Percentiles rank a stretch among this genome's conserved stretches.
Evolutionary conservation across 2,113 vertebrate genomes (phyloP).

Genomic region (Pavo muticus): DNA sequence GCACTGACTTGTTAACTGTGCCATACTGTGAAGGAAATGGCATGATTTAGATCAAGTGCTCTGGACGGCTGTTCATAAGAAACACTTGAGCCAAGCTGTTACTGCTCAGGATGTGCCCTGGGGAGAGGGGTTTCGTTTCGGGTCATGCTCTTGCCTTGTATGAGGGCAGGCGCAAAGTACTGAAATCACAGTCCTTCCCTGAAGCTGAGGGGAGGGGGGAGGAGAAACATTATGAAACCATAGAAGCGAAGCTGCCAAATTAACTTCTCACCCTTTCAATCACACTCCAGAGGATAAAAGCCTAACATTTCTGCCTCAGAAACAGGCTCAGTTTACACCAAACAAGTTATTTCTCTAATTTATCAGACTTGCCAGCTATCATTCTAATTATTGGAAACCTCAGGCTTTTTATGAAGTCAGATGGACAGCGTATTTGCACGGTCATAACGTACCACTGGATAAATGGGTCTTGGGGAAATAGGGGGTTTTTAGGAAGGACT

Average conservation of each 20-base stretch:
- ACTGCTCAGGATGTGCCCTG: conserved; percentile 98
- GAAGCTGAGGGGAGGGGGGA: conserved; percentile 77
- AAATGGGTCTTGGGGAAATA: conserved; percentile 4
- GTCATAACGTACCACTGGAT: neutral
- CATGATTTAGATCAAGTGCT: conserved; percentile 90
- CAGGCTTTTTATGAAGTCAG: conserved; percentile 55
- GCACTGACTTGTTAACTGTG: conserved; percentile 90
- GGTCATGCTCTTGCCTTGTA: conserved; percentile 94
- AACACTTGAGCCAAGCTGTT: conserved; percentile 99
- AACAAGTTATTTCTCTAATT: conserved; percentile 84
- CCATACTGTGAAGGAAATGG: conserved; percentile 90
- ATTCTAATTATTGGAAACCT: conserved; percentile 75
- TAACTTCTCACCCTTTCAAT: conserved; percentile 99
- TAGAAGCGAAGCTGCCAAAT: conserved; percentile 99
- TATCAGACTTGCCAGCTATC: conserved; percentile 78
- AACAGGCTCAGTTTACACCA: conserved; percentile 86
- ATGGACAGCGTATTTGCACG: conserved; percentile 22
- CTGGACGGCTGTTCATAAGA: conserved; percentile 91
- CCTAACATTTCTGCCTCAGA: conserved; percentile 88
- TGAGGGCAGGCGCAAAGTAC: conserved; percentile 86
- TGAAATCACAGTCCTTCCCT: conserved; percentile 79
- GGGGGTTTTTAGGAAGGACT: neutral
- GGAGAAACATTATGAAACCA: conserved; percentile 96
- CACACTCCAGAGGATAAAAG: conserved; percentile 98
- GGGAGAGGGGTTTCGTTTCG: conserved; percentile 97